A percentile compares a stretch with the other conserved stretches of the same genome.
Evolutionary conservation across 53 echinoderm and acorn worm genomes (phyloP).

Genomic region (Temnopleurus reevesii): DNA sequence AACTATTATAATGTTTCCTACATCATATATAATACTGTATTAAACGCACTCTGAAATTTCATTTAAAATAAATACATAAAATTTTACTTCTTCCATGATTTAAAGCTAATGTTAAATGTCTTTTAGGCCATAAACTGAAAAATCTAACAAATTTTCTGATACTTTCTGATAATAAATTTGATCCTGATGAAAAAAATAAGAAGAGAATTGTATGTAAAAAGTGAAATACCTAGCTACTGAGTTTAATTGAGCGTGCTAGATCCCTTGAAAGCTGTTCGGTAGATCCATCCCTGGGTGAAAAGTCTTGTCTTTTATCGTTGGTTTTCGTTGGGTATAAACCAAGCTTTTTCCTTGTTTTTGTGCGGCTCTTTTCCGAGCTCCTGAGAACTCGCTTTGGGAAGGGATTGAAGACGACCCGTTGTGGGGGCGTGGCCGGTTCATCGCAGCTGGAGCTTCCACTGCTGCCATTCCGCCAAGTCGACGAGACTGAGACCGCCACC

Average conservation of each 20-base stretch:
- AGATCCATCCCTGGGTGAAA: background rate
- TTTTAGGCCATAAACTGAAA: too few relatives aligned
- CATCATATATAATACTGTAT: too few relatives aligned
- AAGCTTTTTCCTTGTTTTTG: constrained; percentile 69
- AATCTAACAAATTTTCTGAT: too few relatives aligned
- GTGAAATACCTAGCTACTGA: constrained; percentile 11
- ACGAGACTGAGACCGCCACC: background rate
- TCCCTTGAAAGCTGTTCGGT: constrained; percentile 27
- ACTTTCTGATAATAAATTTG: too few relatives aligned
- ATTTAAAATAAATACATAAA: too few relatives aligned
- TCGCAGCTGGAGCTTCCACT: constrained; percentile 63
- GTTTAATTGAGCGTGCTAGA: constrained; percentile 13
- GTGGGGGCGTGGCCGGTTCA: constrained; percentile 52
- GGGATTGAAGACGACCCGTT: constrained; percentile 74
- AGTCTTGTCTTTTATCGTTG: constrained; percentile 9
- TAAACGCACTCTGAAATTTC: too few relatives aligned
- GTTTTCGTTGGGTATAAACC: constrained; percentile 66
- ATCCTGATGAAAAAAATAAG: background rate
- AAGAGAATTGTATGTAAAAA: background rate
- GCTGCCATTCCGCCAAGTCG: background rate
- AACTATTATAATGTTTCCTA: too few relatives aligned
- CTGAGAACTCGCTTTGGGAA: constrained; percentile 77
- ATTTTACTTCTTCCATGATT: too few relatives aligned
- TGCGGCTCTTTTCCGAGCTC: constrained; percentile 67
- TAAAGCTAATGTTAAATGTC: too few relatives aligned